Evolutionary conservation across 1,140 invertebrate genomes (phyloP).

Genomic region (Nephotettix cincticeps): DNA sequence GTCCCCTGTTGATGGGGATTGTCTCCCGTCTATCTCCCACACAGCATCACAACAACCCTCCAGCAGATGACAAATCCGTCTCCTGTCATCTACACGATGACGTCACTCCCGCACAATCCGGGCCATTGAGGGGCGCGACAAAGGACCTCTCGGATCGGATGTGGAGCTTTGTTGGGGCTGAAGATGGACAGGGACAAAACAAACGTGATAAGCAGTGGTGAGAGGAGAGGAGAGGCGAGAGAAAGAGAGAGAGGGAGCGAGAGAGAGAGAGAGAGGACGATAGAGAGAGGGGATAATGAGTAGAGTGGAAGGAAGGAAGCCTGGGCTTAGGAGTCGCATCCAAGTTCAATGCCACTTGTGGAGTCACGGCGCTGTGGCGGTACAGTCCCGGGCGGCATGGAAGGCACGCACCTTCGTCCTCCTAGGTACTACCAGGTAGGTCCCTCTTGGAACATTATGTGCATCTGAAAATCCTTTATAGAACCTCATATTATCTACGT

Average conservation of each 20-base stretch:
- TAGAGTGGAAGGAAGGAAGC: neutral
- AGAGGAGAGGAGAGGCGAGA: neutral
- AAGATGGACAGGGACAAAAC: constrained; percentile 4
- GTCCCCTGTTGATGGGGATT: too few species aligned
- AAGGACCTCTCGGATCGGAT: neutral
- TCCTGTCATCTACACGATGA: too few species aligned
- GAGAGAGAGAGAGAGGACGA: neutral
- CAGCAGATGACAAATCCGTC: too few species aligned
- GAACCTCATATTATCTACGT: too few species aligned
- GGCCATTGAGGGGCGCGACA: too few species aligned
- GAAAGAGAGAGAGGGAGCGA: neutral
- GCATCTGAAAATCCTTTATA: too few species aligned
- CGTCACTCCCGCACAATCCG: too few species aligned
- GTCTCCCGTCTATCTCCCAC: too few species aligned
- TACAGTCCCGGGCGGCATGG: neutral
- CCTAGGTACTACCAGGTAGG: constrained; percentile 2
- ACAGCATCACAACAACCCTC: too few species aligned
- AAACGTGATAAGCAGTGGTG: constrained; percentile 11
- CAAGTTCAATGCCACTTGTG: constrained; percentile 25
- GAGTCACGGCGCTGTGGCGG: neutral
- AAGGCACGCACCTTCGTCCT: neutral
- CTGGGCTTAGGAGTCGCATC: neutral
- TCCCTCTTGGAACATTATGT: too few species aligned
- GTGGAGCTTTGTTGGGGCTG: neutral
- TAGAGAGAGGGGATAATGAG: too few species aligned